Evolutionary conservation across 1,140 invertebrate species (phyloP), one percentile per base, ranked within the genome.

Genomic region (Listronotus bonariensis): DNA sequence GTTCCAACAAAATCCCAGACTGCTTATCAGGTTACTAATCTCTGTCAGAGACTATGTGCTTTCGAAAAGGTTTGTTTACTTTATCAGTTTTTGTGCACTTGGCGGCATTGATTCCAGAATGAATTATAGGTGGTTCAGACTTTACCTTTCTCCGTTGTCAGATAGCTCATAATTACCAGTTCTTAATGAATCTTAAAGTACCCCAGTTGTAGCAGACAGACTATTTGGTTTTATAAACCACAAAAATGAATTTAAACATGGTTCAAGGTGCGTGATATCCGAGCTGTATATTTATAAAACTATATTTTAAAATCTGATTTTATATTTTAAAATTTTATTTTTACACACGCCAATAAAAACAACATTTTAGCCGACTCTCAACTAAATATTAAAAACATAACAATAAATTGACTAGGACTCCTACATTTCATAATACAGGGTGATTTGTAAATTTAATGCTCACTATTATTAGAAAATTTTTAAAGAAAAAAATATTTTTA

Each of bases 351-450:
- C 42, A 55, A 51, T 51, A 53, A 63, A 53, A 43, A 41, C 32
- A 51, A 54, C 38, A 54, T 53, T 36, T 52, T 14, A 53, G 38
- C 49, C 49, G 34, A 55, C 41, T 26, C 26, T 41, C 15, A 64
- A 48, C 17, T 49, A 54, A 53, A 9, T 41, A 55, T 51, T 54
- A 54, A 66, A 62, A 66, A 65, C 38, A 54, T 57, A 66, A 66
- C 51, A 59, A 66, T 54, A 66, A 65, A 59, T 46, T 66, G 64
- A 66, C 64, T 66, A 66, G 64, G 64, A 66, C 20, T 51, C 34
- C 46, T 66, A 53, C 26, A 62, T 43, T 31, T 46, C 36, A 62
- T 53, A 62, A 54, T 54, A 62, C 40, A 62, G 14, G 8, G 53
- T 9, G 12, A 55, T 36, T 41, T 31, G 18, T 34, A n/a, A 36